Conservation (phyloP, 2,797 vertebrate genomes). For the Menidia menidia region DNA sequence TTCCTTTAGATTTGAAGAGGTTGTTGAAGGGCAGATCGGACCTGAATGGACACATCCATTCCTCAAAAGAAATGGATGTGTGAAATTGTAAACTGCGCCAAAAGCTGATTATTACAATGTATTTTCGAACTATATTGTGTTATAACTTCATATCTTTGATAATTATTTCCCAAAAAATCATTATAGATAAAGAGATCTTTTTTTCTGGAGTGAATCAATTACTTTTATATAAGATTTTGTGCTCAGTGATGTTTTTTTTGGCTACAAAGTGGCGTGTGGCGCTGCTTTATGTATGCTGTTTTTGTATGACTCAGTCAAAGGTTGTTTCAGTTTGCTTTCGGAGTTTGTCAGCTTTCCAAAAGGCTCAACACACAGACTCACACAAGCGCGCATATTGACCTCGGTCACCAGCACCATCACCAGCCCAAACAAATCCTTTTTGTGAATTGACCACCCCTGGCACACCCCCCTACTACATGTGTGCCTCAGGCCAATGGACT, state of each 20-base stretch:
- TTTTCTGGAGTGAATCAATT: no score
- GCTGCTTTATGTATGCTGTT: background rate
- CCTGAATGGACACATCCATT: background rate
- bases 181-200: no score
- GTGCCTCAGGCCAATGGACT: conserved; percentile 16
- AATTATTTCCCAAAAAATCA: background rate
- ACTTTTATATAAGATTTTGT: background rate
- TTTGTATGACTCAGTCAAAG: conserved; percentile 33
- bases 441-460: conserved; percentile 31
- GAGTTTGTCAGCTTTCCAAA: conserved; percentile 30
- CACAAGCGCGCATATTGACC: conserved; percentile 23
- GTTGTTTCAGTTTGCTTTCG: conserved; percentile 19
- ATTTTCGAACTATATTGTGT: conserved; percentile 7
- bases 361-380: conserved; percentile 7
- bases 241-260: background rate
- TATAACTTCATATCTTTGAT: background rate
- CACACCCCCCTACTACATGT: conserved; percentile 14
- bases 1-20: no score
- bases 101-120: background rate
- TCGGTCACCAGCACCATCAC: conserved; percentile 32
- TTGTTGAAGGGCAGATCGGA: background rate
- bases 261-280: background rate
- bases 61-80: no score
- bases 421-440: conserved; percentile 17
- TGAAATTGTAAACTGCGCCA: background rate